Evolutionary conservation across 2,797 vertebrate genomes (phyloP).

Genomic region (Sebastes nivosus): DNA sequence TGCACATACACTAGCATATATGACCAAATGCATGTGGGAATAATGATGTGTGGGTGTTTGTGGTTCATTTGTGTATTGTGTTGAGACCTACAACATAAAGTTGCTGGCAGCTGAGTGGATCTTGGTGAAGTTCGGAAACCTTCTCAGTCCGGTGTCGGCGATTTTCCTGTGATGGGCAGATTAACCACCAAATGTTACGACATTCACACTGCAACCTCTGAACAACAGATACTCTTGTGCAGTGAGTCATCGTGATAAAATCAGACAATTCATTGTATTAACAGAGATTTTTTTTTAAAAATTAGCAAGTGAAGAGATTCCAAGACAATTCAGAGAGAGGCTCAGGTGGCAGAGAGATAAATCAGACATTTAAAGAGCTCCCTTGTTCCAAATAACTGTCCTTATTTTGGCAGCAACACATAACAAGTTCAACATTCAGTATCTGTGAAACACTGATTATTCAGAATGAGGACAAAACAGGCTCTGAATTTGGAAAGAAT

Average conservation of each 20-base stretch:
- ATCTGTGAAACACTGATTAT: background rate
- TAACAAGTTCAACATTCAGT: background rate
- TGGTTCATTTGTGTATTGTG: background rate
- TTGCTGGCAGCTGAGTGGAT: constrained; percentile 82
- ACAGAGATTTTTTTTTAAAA: background rate
- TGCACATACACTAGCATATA: constrained; percentile 7
- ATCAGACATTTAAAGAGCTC: background rate
- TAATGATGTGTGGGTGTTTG: constrained; percentile 2
- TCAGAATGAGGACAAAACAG: background rate
- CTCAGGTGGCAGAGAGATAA: background rate
- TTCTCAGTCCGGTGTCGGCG: constrained; percentile 91
- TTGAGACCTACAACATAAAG: constrained; percentile 85
- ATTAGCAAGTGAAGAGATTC: constrained; percentile 3
- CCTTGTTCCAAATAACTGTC: constrained; percentile 1
- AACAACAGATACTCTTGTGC: constrained; percentile 18
- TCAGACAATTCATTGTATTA: constrained; percentile 16
- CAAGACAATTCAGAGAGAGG: background rate
- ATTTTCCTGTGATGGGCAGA: constrained; percentile 85
- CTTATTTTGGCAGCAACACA: background rate
- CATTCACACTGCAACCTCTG: background rate
- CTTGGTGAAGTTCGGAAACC: constrained; percentile 88
- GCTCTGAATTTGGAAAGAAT: background rate
- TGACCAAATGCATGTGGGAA: constrained; percentile 18
- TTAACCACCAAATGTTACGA: constrained; percentile 34
- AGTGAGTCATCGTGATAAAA: constrained; percentile 8